Conservation (phyloP, 1,140 invertebrate species). For the Drosophila tristis region DNA sequence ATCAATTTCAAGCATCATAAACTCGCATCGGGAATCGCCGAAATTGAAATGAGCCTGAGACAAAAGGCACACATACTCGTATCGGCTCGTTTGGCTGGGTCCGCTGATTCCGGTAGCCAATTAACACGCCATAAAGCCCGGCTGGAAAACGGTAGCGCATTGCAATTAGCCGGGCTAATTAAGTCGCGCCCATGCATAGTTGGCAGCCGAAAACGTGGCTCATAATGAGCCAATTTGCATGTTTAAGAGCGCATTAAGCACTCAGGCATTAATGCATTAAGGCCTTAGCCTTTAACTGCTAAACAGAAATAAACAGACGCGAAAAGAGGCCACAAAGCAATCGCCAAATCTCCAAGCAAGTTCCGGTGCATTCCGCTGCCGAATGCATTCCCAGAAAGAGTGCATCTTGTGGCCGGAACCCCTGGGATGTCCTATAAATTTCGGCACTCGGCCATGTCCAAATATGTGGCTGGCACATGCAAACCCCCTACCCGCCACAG, state of each 20-base stretch:
- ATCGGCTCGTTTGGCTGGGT: slow-evolving; percentile 1
- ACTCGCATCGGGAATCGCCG: slow-evolving; percentile 5
- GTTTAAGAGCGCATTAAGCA: slow-evolving; percentile 68
- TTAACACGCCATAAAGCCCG: slow-evolving; percentile 47
- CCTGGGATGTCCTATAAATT: slow-evolving; percentile 52
- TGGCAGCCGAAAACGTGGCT: slow-evolving; percentile 46
- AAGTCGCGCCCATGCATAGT: slow-evolving; percentile 60
- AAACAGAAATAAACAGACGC: not conserved
- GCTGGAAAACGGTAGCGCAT: slow-evolving; percentile 64
- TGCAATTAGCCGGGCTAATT: slow-evolving; percentile 73
- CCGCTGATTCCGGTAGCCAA: slow-evolving; percentile 21
- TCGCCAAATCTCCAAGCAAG: not conserved
- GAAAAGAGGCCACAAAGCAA: slow-evolving; percentile 39
- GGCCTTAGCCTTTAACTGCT: not conserved
- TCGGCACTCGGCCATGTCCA: slow-evolving; percentile 56
- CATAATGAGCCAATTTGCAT: slow-evolving; percentile 77
- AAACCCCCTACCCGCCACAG: not conserved
- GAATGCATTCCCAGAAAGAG: no score
- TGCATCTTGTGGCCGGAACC: no score
- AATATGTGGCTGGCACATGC: slow-evolving; percentile 37
- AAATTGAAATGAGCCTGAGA: slow-evolving; percentile 18
- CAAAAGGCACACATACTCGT: slow-evolving; percentile 5
- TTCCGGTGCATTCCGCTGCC: no score
- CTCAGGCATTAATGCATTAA: slow-evolving; percentile 46
- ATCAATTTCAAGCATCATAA: slow-evolving; percentile 50